Evolutionary conservation across 2,888 invertebrate genomes (phyloP).

Genomic region (Leptopilina drosophilae): DNA sequence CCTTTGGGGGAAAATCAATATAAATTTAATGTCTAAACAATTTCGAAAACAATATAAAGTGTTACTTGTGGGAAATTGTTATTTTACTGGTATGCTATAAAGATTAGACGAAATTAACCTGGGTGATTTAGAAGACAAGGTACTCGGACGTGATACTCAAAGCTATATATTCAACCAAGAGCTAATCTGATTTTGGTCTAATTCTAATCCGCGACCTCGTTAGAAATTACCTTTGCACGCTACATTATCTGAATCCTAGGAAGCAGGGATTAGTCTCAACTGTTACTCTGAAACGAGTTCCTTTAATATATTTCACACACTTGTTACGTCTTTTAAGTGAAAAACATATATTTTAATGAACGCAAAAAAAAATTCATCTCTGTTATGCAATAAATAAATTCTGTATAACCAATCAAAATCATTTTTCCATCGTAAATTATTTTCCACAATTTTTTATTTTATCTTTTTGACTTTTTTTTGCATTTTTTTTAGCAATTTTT

Average conservation of each 20-base stretch:
- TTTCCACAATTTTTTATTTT: too few relatives aligned
- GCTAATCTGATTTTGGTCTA: conserved; percentile 40
- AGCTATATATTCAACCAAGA: conserved; percentile 28
- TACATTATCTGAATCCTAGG: conserved; percentile 25
- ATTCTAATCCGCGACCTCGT: conserved; percentile 38
- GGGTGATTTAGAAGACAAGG: conserved; percentile 37
- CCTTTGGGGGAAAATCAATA: background rate
- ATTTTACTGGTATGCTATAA: conserved; percentile 35
- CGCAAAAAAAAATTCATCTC: too few relatives aligned
- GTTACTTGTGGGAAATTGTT: conserved; percentile 25
- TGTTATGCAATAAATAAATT: too few relatives aligned
- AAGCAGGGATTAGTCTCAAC: conserved; percentile 25
- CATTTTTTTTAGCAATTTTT: too few relatives aligned
- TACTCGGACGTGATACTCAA: conserved; percentile 37
- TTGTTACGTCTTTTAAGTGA: background rate
- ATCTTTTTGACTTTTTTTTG: too few relatives aligned
- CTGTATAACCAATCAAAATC: too few relatives aligned
- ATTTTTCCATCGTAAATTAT: too few relatives aligned
- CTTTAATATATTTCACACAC: conserved; percentile 18
- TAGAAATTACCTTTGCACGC: conserved; percentile 35
- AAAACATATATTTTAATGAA: background rate
- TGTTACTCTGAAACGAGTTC: background rate
- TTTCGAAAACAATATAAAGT: background rate
- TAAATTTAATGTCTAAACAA: conserved; percentile 9
- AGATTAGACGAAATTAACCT: conserved; percentile 36